phyloP scores from a whole-genome alignment of 2,113 vertebrate species.

The Poeciliopsis turrubarensis region DNA sequence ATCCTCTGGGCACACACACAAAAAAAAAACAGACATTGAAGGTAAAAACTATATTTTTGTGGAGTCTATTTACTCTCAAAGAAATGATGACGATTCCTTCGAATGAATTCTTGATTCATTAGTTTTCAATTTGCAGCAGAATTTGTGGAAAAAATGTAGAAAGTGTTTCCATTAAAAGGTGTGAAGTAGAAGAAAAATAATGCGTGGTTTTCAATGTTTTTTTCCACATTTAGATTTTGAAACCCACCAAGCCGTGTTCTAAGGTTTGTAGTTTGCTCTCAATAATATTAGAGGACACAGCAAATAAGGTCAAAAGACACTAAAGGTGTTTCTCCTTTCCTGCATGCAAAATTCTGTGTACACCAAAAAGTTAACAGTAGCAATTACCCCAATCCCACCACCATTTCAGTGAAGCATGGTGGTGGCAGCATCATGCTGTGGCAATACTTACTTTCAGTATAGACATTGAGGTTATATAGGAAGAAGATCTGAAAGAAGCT shows the following conservation, averaged over 20 bases:
- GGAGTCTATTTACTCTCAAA: constrained; percentile 31
- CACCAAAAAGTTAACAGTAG: too few species aligned
- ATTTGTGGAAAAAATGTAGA: not conserved
- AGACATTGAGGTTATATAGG: too few species aligned
- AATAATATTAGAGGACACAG: too few species aligned
- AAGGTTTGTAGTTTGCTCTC: not conserved
- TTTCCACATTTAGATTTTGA: not conserved
- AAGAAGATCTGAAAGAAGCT: not conserved
- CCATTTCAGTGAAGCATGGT: not conserved
- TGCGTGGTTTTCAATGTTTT: not conserved
- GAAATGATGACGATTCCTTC: too few species aligned
- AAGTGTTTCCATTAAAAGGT: not conserved
- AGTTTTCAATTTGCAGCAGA: not conserved
- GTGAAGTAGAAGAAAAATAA: not conserved
- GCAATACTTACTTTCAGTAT: not conserved
- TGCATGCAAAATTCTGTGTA: too few species aligned
- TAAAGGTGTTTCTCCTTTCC: too few species aligned
- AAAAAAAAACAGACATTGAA: constrained; percentile 42
- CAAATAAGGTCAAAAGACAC: too few species aligned
- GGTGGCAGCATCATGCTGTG: not conserved
- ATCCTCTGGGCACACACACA: constrained; percentile 29
- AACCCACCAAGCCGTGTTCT: not conserved
- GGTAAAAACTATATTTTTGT: constrained; percentile 36
- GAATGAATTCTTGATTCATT: not conserved
- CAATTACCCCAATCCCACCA: too few species aligned